phyloP scores from a whole-genome alignment of 2,888 invertebrate genomes.

The Xylota sylvarum region DNA sequence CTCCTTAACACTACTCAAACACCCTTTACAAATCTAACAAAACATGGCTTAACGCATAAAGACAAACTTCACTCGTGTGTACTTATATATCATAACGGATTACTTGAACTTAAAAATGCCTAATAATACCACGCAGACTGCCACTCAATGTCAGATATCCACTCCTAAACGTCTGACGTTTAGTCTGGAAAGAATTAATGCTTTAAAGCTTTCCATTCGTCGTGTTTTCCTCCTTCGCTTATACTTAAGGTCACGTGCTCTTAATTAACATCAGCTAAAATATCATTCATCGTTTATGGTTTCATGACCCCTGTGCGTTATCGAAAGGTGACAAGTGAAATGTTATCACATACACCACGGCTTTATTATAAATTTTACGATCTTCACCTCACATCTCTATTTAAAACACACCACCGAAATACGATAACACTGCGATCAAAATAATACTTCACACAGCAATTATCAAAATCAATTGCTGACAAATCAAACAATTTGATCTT shows the following conservation, averaged over 20 bases:
- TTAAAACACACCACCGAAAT: neutral
- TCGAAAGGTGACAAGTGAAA: constrained; percentile 6
- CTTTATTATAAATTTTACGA: neutral
- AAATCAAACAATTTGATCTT: constrained; percentile 1
- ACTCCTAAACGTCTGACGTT: too few species aligned
- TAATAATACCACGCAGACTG: too few species aligned
- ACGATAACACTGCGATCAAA: neutral
- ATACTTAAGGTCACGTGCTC: neutral
- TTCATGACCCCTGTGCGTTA: neutral
- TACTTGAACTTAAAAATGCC: too few species aligned
- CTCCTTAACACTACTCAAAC: too few species aligned
- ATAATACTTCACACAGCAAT: neutral
- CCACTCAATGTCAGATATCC: too few species aligned
- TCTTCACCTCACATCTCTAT: neutral
- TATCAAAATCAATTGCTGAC: neutral
- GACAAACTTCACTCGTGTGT: too few species aligned
- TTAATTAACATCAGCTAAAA: neutral
- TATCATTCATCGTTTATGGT: neutral
- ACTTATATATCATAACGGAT: too few species aligned
- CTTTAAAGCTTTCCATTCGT: too few species aligned
- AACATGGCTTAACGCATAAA: too few species aligned
- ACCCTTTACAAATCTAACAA: too few species aligned
- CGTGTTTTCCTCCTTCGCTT: too few species aligned
- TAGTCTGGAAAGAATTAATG: too few species aligned
- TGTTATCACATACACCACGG: neutral